Evolutionary conservation across 2,797 vertebrate species (phyloP), one percentile per base, ranked within the genome.

Genomic region (Acanthurus tractus): DNA sequence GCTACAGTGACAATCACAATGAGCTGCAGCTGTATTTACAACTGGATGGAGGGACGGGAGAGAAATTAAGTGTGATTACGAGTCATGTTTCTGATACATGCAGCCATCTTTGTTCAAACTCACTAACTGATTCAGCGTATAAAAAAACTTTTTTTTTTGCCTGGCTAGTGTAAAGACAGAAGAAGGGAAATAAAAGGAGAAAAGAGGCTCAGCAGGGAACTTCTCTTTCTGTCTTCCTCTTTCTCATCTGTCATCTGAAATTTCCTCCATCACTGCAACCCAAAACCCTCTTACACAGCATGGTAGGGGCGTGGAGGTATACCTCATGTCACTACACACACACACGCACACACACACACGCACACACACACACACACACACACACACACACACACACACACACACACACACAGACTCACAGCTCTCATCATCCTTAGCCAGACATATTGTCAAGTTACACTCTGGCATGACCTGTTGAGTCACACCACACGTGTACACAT

Each of bases 1-100:
- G 87, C 78, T 79, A 72, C 36, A 65, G 74, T 75, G 84, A 82
- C 80, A 72, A 70, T 71, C 78, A 84, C 65, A 82, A 77, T 76
- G 81, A 74, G 80, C 81, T 74, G 85, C 70, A 79, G 76, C 73
- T 84, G 70, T 73, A 77, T 77, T 74, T 84, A 76, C 59, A 82
- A 71, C 55, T 69, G 73, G 73, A 79, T 25, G 70, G 40, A 55
- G 36, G 38, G 14, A 54, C 0, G 7, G 23, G 8, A 17, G 48
- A 54, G 49, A 29, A 54, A 68, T 50, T 29, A 42, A n/a, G 44
- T 56, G 23, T 9, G 34, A 73, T 57, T 45, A 5, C 12, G 38
- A 63, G 50, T 29, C 7, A 62, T 23, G 11, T 53, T 65, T 55
- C n/a, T 48, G 38, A 63, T 22, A 40, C 4, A 40, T 55, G 63